Evolutionary conservation across 2,888 invertebrate genomes (phyloP).

Genomic region (Alitta virens): DNA sequence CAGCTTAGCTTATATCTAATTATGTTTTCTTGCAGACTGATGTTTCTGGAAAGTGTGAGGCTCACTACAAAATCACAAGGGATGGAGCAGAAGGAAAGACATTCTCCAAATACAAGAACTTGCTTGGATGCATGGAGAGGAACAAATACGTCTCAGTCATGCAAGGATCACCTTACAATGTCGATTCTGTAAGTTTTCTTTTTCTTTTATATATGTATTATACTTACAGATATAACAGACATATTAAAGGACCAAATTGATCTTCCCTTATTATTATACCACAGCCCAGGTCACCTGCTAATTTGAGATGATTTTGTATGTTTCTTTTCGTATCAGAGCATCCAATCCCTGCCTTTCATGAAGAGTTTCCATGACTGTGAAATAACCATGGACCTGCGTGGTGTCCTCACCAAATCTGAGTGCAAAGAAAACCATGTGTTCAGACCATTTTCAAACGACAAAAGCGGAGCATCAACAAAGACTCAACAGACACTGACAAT

Average conservation of each 20-base stretch:
- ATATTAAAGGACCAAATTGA: too few species aligned
- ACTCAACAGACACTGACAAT: slow-evolving; percentile 50
- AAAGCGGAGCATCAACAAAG: slow-evolving; percentile 40
- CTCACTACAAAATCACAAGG: slow-evolving; percentile 68
- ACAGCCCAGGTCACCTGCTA: too few species aligned
- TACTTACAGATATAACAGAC: too few species aligned
- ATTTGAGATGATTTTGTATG: too few species aligned
- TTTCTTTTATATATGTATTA: too few species aligned
- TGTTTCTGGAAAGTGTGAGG: slow-evolving; percentile 78
- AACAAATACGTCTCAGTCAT: slow-evolving; percentile 39
- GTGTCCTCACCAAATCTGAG: slow-evolving; percentile 68
- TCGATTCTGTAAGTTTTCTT: slow-evolving; percentile 36
- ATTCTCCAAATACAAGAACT: slow-evolving; percentile 44
- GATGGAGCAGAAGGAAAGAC: slow-evolving; percentile 35
- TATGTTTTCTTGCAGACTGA: slow-evolving; percentile 62
- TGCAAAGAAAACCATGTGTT: slow-evolving; percentile 72
- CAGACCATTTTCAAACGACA: slow-evolving; percentile 63
- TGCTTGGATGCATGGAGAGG: slow-evolving; percentile 44
- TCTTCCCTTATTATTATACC: too few species aligned
- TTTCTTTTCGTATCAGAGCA: slow-evolving; percentile 24
- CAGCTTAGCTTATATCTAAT: too few species aligned
- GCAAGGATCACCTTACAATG: slow-evolving; percentile 43
- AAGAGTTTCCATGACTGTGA: slow-evolving; percentile 65
- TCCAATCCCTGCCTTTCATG: slow-evolving; percentile 49
- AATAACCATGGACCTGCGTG: slow-evolving; percentile 66